phyloP scores from a whole-genome alignment of 2,113 vertebrate species.

The Scophthalmus maximus region DNA sequence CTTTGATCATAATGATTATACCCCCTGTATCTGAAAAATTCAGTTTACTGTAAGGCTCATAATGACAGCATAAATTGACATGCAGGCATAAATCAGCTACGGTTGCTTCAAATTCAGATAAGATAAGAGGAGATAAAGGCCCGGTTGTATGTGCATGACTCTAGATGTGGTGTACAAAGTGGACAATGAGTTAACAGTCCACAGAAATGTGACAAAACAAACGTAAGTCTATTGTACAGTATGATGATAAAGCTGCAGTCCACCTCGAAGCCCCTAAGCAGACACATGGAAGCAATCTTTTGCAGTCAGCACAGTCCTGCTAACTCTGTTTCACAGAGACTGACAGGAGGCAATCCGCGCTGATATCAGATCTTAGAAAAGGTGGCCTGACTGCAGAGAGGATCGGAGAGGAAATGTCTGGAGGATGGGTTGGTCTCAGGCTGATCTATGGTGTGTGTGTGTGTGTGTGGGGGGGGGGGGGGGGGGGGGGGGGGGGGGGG shows the following conservation, averaged over 20 bases:
- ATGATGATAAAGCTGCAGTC: conserved; percentile 45
- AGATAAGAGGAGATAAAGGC: not conserved
- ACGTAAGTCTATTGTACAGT: conserved; percentile 25
- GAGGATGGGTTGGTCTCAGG: conserved; percentile 46
- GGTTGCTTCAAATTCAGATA: not conserved
- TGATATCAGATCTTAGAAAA: conserved; percentile 72
- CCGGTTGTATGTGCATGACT: conserved; percentile 2
- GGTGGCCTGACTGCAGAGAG: conserved; percentile 68
- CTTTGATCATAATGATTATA: conserved; percentile 41
- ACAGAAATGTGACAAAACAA: conserved; percentile 11
- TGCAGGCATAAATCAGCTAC: not conserved
- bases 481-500: too few species aligned
- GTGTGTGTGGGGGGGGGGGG: too few species aligned
- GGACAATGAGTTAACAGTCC: not conserved
- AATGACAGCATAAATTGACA: conserved; percentile 9
- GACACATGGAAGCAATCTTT: conserved; percentile 68
- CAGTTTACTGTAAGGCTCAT: conserved; percentile 1
- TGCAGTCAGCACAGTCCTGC: conserved; percentile 54
- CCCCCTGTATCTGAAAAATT: conserved; percentile 1
- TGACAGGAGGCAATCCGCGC: conserved; percentile 71
- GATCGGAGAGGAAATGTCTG: conserved; percentile 42
- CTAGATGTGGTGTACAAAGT: not conserved
- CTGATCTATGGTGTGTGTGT: conserved; percentile 12
- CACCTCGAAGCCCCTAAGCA: conserved; percentile 46
- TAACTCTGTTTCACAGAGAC: conserved; percentile 66